phyloP scores from a whole-genome alignment of 2,888 invertebrate species.

The Octodonta nipae region DNA sequence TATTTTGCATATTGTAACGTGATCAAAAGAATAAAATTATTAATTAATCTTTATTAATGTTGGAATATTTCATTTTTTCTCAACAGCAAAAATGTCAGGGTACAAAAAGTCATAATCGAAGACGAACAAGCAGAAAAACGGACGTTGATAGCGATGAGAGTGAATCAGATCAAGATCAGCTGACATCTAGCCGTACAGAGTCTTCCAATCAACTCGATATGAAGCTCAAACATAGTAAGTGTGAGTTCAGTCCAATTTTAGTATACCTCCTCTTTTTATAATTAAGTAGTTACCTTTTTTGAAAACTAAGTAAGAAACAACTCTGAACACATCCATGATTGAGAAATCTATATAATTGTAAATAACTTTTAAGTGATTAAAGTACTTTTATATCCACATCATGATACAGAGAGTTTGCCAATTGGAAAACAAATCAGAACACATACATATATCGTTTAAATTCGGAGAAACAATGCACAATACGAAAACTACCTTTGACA shows the following conservation, averaged over 20 bases:
- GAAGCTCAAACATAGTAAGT: conserved; percentile 58
- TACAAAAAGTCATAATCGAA: conserved; percentile 45
- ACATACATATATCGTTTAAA: too few species aligned
- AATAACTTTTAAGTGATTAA: too few species aligned
- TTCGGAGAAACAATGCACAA: too few species aligned
- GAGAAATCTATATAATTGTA: too few species aligned
- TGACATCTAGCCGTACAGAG: conserved; percentile 60
- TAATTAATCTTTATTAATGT: neutral
- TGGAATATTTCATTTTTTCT: conserved; percentile 11
- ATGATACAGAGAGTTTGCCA: too few species aligned
- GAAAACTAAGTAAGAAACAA: too few species aligned
- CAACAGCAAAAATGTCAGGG: conserved; percentile 39
- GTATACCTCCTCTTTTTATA: neutral
- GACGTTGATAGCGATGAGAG: conserved; percentile 61
- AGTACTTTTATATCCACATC: too few species aligned
- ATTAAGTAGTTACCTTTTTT: neutral
- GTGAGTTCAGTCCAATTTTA: too few species aligned
- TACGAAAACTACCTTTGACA: too few species aligned
- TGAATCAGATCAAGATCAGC: conserved; percentile 59
- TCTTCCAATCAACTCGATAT: conserved; percentile 61
- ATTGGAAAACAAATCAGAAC: too few species aligned
- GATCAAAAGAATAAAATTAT: neutral
- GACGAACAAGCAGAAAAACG: conserved; percentile 48
- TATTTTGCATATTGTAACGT: conserved; percentile 1
- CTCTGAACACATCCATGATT: too few species aligned